Evolutionary conservation across 1,140 invertebrate genomes (phyloP), one percentile per base, ranked within the genome.

Genomic region (Cephus cinctus): DNA sequence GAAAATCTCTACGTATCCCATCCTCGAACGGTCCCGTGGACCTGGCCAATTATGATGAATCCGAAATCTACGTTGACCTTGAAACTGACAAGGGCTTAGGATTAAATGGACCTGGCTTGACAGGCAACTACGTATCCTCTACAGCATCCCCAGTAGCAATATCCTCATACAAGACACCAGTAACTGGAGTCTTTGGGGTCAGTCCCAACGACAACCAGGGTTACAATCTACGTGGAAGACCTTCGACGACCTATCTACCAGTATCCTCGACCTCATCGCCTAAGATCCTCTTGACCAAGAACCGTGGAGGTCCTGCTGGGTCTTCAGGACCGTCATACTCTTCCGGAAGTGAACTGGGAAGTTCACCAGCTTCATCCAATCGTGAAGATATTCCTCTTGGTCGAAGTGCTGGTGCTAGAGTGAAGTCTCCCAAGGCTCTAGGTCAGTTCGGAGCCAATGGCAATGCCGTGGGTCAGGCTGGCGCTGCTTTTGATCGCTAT

Each of bases 401-500:
- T 11, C 38, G 21, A 12, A 35, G 15, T 36, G 36, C 43, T 16
- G 34, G 55, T 15, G 25, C 15, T 36, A 49, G 50, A 21, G 19
- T 12, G 11, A 36, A 36, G 34, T 9, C 2, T 14, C 14, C 3
- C 8, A 57, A 53, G 21, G 50, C 20, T 45, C 47, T 53, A 6
- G 31, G n/a, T 18, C 5, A 3, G 8, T 23, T 34, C 4, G 25
- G 27, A 39, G 48, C 16, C 43, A 57, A 22, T 30, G 9, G 1
- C 18, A 56, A 2, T 12, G 34, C 6, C 1, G 22, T 6, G 5
- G 19, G 3, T 12, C 8, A 35, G 3, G 40, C 35, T 19, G 52
- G 44, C 0, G 61, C 63, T 43, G 46, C 73, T 4, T 78, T 80
- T 41, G 78, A 84, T 53, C 67, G 79, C 6, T 82, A 81, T 50